phyloP scores from a whole-genome alignment of 2,113 vertebrate species.

The Rhynchopsitta pachyrhyncha region DNA sequence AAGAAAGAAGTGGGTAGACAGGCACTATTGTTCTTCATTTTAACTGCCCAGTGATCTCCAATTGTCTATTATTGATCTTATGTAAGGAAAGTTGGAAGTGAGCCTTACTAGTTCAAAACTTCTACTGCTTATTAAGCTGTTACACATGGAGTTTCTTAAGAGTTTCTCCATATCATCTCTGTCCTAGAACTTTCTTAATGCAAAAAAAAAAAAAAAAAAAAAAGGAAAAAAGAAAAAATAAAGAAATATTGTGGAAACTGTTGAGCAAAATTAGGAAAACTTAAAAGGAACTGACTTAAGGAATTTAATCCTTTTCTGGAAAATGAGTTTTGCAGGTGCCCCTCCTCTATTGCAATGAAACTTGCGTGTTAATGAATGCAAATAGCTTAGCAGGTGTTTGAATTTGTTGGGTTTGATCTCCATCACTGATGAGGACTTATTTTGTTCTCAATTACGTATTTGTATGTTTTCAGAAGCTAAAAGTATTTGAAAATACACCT shows the following conservation, averaged over 20 bases:
- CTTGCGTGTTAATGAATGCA: constrained; percentile 30
- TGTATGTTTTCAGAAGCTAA: constrained; percentile 36
- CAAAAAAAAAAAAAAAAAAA: background rate
- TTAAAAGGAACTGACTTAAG: background rate
- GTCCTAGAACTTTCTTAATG: background rate
- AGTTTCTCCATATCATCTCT: background rate
- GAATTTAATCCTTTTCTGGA: background rate
- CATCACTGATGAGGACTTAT: constrained; percentile 41
- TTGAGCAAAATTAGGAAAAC: background rate
- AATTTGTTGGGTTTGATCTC: background rate
- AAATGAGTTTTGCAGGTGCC: background rate
- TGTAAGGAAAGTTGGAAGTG: background rate
- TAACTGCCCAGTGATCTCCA: background rate
- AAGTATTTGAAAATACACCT: constrained; percentile 55
- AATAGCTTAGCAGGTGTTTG: constrained; percentile 50
- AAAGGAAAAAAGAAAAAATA: too few species aligned
- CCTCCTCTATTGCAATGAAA: background rate
- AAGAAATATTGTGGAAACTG: background rate
- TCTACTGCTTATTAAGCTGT: background rate
- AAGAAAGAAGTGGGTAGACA: background rate
- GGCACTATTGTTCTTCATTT: background rate
- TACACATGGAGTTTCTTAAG: background rate
- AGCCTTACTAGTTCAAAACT: background rate
- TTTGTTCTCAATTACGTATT: constrained; percentile 53
- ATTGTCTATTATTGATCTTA: background rate